Evolutionary conservation across 2,113 vertebrate species (phyloP).

Genomic region (Oophaga pumilio): DNA sequence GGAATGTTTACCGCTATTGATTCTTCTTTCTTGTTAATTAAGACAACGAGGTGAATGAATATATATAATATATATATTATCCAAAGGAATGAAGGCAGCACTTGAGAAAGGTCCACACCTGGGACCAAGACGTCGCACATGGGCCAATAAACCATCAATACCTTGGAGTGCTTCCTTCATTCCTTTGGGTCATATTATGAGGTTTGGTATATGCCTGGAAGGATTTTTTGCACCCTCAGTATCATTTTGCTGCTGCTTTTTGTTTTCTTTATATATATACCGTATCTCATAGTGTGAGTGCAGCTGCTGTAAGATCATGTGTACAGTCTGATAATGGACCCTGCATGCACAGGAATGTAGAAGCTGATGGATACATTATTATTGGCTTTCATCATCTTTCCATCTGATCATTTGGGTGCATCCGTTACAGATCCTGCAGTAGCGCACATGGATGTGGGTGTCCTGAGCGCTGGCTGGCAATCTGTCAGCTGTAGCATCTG

Average conservation of each 20-base stretch:
- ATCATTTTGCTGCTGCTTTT: too few relatives aligned
- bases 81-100: too few relatives aligned
- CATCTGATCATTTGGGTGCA: neutral
- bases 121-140: too few relatives aligned
- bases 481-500: neutral
- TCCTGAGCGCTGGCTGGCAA: neutral
- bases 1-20: neutral
- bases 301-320: neutral
- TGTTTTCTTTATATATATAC: too few relatives aligned
- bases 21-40: constrained; percentile 1
- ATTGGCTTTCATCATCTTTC: neutral
- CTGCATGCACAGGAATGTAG: neutral
- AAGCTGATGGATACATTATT: neutral
- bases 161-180: too few relatives aligned
- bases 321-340: neutral
- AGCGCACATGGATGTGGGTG: neutral
- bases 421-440: neutral
- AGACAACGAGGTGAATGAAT: too few relatives aligned
- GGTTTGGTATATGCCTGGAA: too few relatives aligned
- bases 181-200: too few relatives aligned
- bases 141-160: too few relatives aligned
- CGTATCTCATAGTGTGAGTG: neutral
- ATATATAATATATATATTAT: too few relatives aligned
- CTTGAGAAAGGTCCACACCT: too few relatives aligned
- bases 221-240: too few relatives aligned